Percentiles rank a stretch among this genome's conserved stretches.
These are phyloP conservation scores for Heterodera carotae DNA, from an alignment of 1,140 invertebrate species.

Conservation along the genomic window DNA sequence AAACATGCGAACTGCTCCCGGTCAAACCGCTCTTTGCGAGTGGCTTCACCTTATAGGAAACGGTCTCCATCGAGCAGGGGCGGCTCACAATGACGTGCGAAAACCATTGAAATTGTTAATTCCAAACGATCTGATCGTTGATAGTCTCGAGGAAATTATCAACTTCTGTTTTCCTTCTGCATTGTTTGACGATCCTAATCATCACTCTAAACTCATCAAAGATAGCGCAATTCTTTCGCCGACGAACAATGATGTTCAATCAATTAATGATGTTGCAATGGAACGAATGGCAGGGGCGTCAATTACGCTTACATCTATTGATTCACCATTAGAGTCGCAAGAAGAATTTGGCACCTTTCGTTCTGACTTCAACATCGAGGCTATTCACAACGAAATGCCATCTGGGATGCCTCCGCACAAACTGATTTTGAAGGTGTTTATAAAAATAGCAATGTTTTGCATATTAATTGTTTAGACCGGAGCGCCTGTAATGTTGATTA, in stretches of 20 bases:
- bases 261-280: neutral
- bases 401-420: conserved; percentile 66
- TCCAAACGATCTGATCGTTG: neutral
- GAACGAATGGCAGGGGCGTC: neutral
- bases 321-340: neutral
- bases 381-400: conserved; percentile 46
- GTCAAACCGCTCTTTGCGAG: neutral
- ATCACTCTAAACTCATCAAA: neutral
- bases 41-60: conserved; percentile 2
- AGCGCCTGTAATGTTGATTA: neutral
- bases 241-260: neutral
- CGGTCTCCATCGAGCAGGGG: neutral
- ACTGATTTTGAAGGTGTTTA: conserved; percentile 63
- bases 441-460: neutral
- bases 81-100: no score
- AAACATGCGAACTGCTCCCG: conserved; percentile 33
- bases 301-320: neutral
- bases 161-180: conserved; percentile 8
- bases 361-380: conserved; percentile 32
- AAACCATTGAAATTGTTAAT: no score
- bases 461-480: neutral
- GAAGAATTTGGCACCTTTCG: neutral
- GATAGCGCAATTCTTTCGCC: conserved; percentile 3
- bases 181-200: neutral
- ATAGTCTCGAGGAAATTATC: neutral